Conservation (phyloP, 1,140 invertebrate species). For the Bombus soroeensis region DNA sequence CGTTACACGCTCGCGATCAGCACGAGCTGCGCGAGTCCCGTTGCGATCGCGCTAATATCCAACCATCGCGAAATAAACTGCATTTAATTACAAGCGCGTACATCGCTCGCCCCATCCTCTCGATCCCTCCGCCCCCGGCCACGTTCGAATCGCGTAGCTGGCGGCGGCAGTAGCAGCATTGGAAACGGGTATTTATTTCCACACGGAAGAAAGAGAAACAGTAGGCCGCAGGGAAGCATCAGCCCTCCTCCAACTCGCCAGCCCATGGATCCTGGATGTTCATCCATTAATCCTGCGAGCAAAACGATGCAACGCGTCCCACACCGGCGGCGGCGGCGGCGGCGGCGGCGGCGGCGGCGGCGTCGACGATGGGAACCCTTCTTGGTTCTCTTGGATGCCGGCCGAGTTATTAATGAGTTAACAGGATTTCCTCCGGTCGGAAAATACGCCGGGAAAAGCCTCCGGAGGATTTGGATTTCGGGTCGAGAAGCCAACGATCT, state of each 20-base stretch:
- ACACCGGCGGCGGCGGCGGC: constrained; percentile 11
- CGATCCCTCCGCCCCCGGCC: not conserved
- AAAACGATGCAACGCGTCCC: constrained; percentile 62
- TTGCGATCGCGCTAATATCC: constrained; percentile 36
- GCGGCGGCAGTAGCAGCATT: not conserved
- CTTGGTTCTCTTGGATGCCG: constrained; percentile 53
- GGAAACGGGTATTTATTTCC: constrained; percentile 30
- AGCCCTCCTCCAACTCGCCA: not conserved
- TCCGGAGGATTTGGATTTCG: constrained; percentile 70
- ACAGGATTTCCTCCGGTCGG: constrained; percentile 73
- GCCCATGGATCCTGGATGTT: constrained; percentile 54
- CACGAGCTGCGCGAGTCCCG: not conserved
- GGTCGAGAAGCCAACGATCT: constrained; percentile 51
- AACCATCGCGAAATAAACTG: constrained; percentile 35
- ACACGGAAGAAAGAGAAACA: constrained; percentile 40
- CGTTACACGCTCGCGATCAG: not conserved
- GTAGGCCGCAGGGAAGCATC: constrained; percentile 37
- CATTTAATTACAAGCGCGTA: constrained; percentile 42
- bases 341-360: constrained; percentile 6
- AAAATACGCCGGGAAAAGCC: constrained; percentile 68
- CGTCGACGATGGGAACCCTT: constrained; percentile 53
- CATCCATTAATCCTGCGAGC: constrained; percentile 70
- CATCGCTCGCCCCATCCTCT: not conserved
- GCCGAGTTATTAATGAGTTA: constrained; percentile 75
- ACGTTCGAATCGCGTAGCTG: constrained; percentile 9